phyloP scores from a whole-genome alignment of 2,113 vertebrate species.

The Pteropus alecto region DNA sequence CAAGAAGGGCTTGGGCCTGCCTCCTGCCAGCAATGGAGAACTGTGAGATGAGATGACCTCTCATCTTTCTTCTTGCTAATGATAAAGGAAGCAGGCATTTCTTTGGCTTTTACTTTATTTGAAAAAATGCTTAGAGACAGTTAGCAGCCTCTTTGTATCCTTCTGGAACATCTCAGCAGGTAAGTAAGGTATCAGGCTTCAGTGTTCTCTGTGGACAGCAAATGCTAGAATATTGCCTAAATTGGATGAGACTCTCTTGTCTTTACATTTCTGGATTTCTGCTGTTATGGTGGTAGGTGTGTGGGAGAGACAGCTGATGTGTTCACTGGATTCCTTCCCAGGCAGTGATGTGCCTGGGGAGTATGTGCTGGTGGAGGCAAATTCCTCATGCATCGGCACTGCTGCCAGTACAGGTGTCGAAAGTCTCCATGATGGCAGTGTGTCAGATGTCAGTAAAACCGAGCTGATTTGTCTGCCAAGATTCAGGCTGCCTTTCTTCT shows the following conservation, averaged over 20 bases:
- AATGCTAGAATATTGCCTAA: conserved; percentile 58
- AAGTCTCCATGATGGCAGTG: conserved; percentile 17
- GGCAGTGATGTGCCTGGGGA: conserved; percentile 65
- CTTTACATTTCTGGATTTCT: conserved; percentile 70
- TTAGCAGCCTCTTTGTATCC: neutral
- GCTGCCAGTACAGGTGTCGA: conserved; percentile 59
- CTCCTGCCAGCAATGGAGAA: neutral
- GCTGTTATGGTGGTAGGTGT: conserved; percentile 66
- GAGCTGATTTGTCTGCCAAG: conserved; percentile 37
- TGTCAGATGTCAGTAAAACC: conserved; percentile 50
- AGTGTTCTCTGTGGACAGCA: conserved; percentile 56
- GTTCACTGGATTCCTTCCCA: conserved; percentile 75
- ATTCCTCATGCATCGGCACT: conserved; percentile 36
- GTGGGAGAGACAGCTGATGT: conserved; percentile 74
- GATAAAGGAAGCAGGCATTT: conserved; percentile 9
- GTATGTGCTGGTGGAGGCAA: conserved; percentile 47
- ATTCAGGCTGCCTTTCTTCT: conserved; percentile 45
- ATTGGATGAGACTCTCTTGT: conserved; percentile 56
- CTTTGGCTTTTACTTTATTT: conserved; percentile 35
- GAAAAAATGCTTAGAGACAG: neutral
- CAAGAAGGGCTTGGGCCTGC: neutral
- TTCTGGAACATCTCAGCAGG: conserved; percentile 54
- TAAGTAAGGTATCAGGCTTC: conserved; percentile 52
- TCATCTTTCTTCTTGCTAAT: conserved; percentile 3
- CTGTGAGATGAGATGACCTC: neutral